phyloP scores from a whole-genome alignment of 2,113 vertebrate genomes.

The Platysteira castanea region DNA sequence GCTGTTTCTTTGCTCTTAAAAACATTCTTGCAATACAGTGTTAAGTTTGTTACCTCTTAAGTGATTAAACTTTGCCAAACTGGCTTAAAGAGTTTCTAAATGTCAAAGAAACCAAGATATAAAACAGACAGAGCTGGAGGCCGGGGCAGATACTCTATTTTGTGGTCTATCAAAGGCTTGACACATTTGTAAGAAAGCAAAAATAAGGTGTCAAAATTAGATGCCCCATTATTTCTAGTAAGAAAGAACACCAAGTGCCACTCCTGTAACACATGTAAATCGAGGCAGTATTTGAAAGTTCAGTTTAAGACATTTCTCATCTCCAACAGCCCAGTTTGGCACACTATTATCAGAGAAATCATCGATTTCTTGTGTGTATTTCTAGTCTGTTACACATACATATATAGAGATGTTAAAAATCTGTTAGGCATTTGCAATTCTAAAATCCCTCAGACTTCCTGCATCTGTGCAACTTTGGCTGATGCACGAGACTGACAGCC shows the following conservation, averaged over 20 bases:
- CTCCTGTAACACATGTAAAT: rapidly evolving
- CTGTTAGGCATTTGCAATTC: neutral
- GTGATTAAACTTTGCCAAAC: neutral
- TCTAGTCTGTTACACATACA: neutral
- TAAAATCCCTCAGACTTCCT: neutral
- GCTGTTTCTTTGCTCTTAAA: neutral
- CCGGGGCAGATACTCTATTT: neutral
- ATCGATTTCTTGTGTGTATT: neutral
- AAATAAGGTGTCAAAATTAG: neutral
- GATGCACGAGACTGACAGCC: neutral
- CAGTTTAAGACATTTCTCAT: neutral
- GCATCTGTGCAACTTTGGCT: neutral
- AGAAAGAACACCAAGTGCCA: neutral
- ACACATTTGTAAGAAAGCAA: neutral
- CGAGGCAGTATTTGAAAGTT: neutral
- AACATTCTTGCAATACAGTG: neutral
- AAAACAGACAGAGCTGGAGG: neutral
- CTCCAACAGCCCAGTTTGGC: neutral
- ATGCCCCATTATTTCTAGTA: neutral
- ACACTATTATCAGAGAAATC: neutral
- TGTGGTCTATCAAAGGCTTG: neutral
- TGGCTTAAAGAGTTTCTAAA: neutral
- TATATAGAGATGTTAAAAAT: neutral
- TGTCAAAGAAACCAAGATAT: neutral
- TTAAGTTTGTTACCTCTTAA: neutral